Percentiles rank a stretch among this genome's conserved stretches.
phyloP scores from a whole-genome alignment of 2,888 invertebrate genomes.

The Diabrotica balteata region DNA sequence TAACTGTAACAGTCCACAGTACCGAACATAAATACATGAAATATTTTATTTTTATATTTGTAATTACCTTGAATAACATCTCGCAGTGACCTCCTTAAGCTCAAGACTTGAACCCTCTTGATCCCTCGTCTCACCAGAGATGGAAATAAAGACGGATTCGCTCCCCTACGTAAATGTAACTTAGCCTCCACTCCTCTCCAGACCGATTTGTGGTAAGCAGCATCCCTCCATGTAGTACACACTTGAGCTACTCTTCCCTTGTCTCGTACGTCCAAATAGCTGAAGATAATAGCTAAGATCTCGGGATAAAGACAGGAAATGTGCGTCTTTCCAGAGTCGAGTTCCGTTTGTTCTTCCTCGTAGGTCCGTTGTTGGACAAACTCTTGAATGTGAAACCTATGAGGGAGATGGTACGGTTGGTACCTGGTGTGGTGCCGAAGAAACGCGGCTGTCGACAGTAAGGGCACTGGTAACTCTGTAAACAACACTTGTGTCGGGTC shows the following conservation, averaged over 20 bases:
- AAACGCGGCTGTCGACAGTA: conserved; percentile 62
- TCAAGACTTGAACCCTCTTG: conserved; percentile 86
- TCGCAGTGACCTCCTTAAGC: conserved; percentile 79
- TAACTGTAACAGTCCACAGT: no score
- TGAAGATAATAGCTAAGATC: conserved; percentile 89
- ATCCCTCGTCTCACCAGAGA: conserved; percentile 89
- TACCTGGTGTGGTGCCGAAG: conserved; percentile 63
- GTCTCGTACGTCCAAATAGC: conserved; percentile 86
- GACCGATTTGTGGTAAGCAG: conserved; percentile 89
- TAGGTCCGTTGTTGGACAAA: conserved; percentile 48
- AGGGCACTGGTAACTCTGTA: conserved; percentile 67
- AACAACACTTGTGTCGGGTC: conserved; percentile 65
- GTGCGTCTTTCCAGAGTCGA: conserved; percentile 68
- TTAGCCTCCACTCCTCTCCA: conserved; percentile 95
- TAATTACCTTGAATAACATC: conserved; percentile 75
- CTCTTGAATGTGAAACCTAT: conserved; percentile 68
- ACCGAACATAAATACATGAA: no score
- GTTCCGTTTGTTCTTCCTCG: conserved; percentile 43
- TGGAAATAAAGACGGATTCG: conserved; percentile 84
- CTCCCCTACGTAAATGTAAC: conserved; percentile 78
- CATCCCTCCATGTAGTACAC: conserved; percentile 88
- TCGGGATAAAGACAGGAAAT: conserved; percentile 92
- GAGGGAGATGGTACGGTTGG: conserved; percentile 71
- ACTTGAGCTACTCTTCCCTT: conserved; percentile 91
- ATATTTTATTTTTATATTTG: no score